These are phyloP conservation scores for Alosa alosa DNA, from an alignment of 2,113 vertebrate species.

Conservation along the genomic window DNA sequence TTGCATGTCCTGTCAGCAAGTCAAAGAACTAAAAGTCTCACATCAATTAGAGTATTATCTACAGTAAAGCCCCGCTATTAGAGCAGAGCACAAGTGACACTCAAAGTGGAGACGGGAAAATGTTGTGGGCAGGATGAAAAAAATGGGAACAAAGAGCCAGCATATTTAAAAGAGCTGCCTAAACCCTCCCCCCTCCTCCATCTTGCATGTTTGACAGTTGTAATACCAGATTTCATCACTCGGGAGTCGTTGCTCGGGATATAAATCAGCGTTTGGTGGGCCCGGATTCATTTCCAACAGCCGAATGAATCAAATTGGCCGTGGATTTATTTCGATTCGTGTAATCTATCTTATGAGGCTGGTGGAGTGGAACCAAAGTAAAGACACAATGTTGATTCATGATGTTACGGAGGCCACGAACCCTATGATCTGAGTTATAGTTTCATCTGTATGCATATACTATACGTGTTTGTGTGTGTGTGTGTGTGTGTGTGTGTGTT, in stretches of 20 bases:
- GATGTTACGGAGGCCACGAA: background rate
- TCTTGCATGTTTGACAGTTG: background rate
- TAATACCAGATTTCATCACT: constrained; percentile 1
- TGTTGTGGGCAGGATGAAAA: background rate
- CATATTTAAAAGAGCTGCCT: background rate
- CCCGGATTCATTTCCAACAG: background rate
- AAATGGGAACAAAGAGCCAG: background rate
- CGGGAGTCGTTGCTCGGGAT: background rate
- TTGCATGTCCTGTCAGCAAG: constrained; percentile 48
- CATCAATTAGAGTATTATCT: constrained; percentile 50
- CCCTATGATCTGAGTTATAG: background rate
- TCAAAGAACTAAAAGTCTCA: constrained; percentile 36
- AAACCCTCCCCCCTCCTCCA: background rate
- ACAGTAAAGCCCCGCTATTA: constrained; percentile 49
- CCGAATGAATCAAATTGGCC: background rate
- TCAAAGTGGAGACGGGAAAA: background rate
- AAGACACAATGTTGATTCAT: background rate
- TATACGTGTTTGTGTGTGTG: background rate
- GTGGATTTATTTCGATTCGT: background rate
- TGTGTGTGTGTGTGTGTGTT: background rate
- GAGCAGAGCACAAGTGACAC: background rate
- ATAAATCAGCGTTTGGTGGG: background rate
- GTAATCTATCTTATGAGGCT: background rate
- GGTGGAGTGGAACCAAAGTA: background rate
- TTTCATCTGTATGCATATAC: background rate